Conservation (phyloP, 2,797 vertebrate genomes). For the Chelidonichthys spinosus region DNA sequence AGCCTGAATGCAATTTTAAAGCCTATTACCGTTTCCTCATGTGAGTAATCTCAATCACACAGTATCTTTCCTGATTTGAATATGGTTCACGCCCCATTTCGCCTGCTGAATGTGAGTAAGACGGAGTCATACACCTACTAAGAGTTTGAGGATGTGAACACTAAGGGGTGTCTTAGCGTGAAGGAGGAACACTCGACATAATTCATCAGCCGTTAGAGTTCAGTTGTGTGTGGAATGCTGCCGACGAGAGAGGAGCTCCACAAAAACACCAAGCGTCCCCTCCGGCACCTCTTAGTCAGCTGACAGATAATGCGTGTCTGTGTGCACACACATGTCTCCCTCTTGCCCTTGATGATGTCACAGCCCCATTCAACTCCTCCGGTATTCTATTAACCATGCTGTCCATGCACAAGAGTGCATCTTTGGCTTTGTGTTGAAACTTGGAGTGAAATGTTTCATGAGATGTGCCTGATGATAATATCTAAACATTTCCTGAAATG, state of each 20-base stretch:
- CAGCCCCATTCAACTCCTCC: constrained; percentile 41
- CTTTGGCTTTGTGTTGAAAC: constrained; percentile 11
- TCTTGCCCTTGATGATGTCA: constrained; percentile 34
- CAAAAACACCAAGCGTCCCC: constrained; percentile 61
- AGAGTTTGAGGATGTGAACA: not conserved
- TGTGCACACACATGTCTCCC: not conserved
- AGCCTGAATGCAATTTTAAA: not conserved
- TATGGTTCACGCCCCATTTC: constrained; percentile 1
- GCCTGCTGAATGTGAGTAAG: not conserved
- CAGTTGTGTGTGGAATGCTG: constrained; percentile 75
- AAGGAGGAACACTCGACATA: constrained; percentile 34
- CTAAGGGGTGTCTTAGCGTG: not conserved
- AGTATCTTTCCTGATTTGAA: not conserved
- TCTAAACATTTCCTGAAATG: not conserved
- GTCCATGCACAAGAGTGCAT: constrained; percentile 13
- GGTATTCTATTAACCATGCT: constrained; percentile 22
- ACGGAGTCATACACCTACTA: not conserved
- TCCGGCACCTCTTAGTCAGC: constrained; percentile 75
- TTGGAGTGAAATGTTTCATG: not conserved
- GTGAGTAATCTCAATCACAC: not conserved
- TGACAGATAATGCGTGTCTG: constrained; percentile 42
- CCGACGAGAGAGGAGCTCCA: constrained; percentile 50
- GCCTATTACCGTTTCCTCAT: not conserved
- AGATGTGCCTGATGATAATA: constrained; percentile 5
- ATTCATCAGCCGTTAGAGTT: constrained; percentile 42